Evolutionary conservation across 2,797 vertebrate genomes (phyloP), one percentile per base, ranked within the genome.

Genomic region (Mus caroli): DNA sequence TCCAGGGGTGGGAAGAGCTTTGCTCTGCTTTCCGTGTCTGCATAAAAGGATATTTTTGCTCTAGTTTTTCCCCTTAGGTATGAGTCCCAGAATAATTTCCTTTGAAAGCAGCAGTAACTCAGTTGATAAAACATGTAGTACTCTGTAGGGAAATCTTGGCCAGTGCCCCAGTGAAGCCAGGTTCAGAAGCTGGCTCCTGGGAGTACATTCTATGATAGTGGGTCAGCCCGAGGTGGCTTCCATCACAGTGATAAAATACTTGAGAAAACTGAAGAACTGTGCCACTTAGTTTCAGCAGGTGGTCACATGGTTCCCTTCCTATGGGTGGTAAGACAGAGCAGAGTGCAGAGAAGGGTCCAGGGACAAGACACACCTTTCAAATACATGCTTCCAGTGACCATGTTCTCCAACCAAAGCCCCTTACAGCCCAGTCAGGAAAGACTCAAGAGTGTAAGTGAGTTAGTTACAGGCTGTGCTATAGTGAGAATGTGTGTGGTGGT

Each of bases 21-120:
- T 0, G 0, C 13, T 62, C 54, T 5, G 62, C 52, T 37, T 31
- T 11, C 34, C 1, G 0, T 34, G 13, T 46, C 50, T 5, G 2
- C 9, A 15, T 11, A 50, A 14, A 43, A 56, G 83, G 71, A 10
- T 40, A 0, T 56, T 1, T 0, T 26, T 52, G 3, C 28, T 54
- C 0, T 1, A 14, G 34, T 31, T 56, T 31, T 14, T 3, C 7
- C 9, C 28, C 28, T n/a, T 24, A 12, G 6, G 1, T 6, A 3
- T 14, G 60, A 46, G 19, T 77, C 40, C 22, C 6, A 62, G 28
- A 14, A 26, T 28, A 37, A 4, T 28, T 40, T 37, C 54, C 75
- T 54, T 50, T 54, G 71, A 43, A 64, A 71, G 52, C 40, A 43
- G 73, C 50, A 1, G 2, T 46, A 15, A 12, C 52, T 52, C 4